A percentile compares a stretch with the other conserved stretches of the same genome.
Conservation (phyloP, 2,113 vertebrate genomes). For the Mola mola region DNA sequence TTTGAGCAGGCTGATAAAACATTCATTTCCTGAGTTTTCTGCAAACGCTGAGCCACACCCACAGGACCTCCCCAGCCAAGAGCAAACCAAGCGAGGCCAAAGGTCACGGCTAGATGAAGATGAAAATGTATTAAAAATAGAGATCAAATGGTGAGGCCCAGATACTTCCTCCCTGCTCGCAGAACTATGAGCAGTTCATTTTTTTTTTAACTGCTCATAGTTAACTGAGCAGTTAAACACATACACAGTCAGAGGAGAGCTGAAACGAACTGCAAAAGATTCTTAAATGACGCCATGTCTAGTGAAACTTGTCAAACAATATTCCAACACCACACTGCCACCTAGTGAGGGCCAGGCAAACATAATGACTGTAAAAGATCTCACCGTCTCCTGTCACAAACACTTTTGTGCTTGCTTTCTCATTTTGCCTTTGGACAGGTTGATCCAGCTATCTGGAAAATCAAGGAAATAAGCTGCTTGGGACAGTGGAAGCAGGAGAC, state of each 20-base stretch:
- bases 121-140: constrained; percentile 53
- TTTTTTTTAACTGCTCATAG: constrained; percentile 8
- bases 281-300: constrained; percentile 33
- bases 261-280: constrained; percentile 35
- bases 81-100: constrained; percentile 46
- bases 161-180: not conserved
- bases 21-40: constrained; percentile 76
- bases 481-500: constrained; percentile 23
- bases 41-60: constrained; percentile 61
- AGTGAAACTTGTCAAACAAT: constrained; percentile 45
- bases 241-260: constrained; percentile 9
- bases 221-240: not conserved
- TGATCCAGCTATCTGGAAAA: constrained; percentile 55
- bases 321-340: constrained; percentile 72
- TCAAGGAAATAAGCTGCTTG: constrained; percentile 56
- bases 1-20: constrained; percentile 75
- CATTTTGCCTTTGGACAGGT: constrained; percentile 34
- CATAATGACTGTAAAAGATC: constrained; percentile 38
- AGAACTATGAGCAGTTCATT: constrained; percentile 14
- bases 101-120: constrained; percentile 35
- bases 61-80: constrained; percentile 50
- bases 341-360: constrained; percentile 67
- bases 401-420: not conserved
- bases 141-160: constrained; percentile 8
- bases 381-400: constrained; percentile 37